Base-by-base conservation (phyloP, 2,797 vertebrate genomes). In the Rhabdophis nuchalis region DNA sequence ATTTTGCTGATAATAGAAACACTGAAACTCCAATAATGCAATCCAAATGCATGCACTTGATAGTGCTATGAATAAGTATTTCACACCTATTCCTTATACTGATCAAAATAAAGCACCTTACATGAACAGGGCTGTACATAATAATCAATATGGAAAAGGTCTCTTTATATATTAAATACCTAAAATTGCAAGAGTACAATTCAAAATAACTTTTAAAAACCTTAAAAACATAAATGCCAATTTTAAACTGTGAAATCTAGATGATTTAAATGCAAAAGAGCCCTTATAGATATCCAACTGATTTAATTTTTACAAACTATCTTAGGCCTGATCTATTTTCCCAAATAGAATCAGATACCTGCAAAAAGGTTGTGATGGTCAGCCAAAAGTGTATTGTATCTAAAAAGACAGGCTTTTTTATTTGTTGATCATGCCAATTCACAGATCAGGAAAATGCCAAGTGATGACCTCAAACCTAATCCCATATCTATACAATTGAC, bases 1-100 rank as follows among this genome's bases (percentile, higher is more conserved):
- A 96, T 95, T 96, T 96, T 96, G 95, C 95, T 92, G n/a, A 95
- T 96, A 96, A 95, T 95, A 93, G 94, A 96, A 97, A 97, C 13
- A 92, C 91, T 96, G 82, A 87, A 96, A 96, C 95, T 93, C 95
- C 96, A 93, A 64, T 25, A 25, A 50, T 91, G 50, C 58, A 82
- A 77, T 77, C 29, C 68, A 58, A 58, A 52, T n/a, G 41, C 54
- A 77, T 23, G 50, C 11, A 86, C 7, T 23, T 29, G 20, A 86
- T 86, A 85, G 10, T 60, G 18, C 27, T n/a, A n/a, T 46, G 52
- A 96, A 95, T 95, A 93, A 94, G 92, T 93, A 95, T 93, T 94
- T 60, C 93, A 82, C 94, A 92, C 41, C 46, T 94, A 90, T 93
- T 91, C 60, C 58, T 88, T 41, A 50, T 14, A 61, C 91, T 94